phyloP scores from a whole-genome alignment of 2,113 vertebrate species.

The Raja brachyura region DNA sequence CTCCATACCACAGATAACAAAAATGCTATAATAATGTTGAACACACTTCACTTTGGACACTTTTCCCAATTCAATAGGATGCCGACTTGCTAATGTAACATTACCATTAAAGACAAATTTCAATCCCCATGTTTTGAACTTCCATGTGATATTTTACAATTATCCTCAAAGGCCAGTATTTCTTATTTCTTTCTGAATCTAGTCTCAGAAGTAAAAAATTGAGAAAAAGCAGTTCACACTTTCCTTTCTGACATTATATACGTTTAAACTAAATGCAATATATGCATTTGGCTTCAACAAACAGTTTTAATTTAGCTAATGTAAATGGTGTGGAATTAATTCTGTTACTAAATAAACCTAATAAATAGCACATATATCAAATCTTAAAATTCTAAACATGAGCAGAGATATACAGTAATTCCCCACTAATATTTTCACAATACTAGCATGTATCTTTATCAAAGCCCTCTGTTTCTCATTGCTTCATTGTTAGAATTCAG shows the following conservation, averaged over 20 bases:
- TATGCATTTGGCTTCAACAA: neutral
- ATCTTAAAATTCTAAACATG: neutral
- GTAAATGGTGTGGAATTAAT: neutral
- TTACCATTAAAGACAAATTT: neutral
- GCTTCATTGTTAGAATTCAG: neutral
- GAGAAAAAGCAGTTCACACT: neutral
- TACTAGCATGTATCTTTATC: neutral
- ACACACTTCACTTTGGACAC: neutral
- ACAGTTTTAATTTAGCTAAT: neutral
- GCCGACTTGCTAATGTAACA: neutral
- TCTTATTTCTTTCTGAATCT: neutral
- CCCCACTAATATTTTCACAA: neutral
- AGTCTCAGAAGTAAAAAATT: neutral
- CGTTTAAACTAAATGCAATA: neutral
- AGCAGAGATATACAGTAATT: neutral
- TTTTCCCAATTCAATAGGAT: neutral
- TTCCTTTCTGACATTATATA: neutral
- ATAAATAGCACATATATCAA: neutral
- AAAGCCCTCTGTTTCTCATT: constrained; percentile 24
- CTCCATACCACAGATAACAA: no score
- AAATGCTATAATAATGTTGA: neutral
- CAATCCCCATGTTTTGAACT: neutral
- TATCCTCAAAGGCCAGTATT: neutral
- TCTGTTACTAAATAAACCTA: no score
- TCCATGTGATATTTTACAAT: neutral